phyloP scores from a whole-genome alignment of 2,888 invertebrate species.

The Globia sparganii region DNA sequence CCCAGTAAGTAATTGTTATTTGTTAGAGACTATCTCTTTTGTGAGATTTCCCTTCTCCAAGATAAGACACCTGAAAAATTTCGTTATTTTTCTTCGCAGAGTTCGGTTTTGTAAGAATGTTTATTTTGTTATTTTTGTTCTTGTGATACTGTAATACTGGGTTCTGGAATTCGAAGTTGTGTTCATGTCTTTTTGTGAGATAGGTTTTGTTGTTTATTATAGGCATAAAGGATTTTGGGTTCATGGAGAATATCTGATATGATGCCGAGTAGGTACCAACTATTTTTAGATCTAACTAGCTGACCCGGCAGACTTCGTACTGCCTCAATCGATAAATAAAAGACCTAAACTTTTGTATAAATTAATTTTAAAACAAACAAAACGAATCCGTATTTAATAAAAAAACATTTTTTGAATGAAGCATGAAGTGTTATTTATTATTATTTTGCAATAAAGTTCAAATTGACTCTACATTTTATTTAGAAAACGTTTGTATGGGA shows the following conservation, averaged over 20 bases:
- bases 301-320: too few species aligned
- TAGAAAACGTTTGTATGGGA: too few species aligned
- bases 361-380: too few species aligned
- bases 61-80: conserved; percentile 73
- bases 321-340: too few species aligned
- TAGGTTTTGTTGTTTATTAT: conserved; percentile 36
- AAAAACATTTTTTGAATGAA: too few species aligned
- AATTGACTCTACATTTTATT: too few species aligned
- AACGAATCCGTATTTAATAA: too few species aligned
- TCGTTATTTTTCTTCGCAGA: conserved; percentile 61
- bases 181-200: conserved; percentile 37
- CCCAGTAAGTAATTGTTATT: conserved; percentile 75
- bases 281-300: too few species aligned
- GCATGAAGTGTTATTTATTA: too few species aligned
- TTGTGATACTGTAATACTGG: conserved; percentile 28
- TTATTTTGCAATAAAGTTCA: too few species aligned
- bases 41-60: conserved; percentile 68
- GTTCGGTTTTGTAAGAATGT: conserved; percentile 50
- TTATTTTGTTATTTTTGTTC: conserved; percentile 52
- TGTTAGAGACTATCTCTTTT: conserved; percentile 71
- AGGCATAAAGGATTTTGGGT: conserved; percentile 3
- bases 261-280: neutral
- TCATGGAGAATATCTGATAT: conserved; percentile 9
- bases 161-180: conserved; percentile 32
- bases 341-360: too few species aligned